Evolutionary conservation across 2,888 invertebrate species (phyloP), one percentile per base, ranked within the genome.

Genomic region (Gortyna flavago): DNA sequence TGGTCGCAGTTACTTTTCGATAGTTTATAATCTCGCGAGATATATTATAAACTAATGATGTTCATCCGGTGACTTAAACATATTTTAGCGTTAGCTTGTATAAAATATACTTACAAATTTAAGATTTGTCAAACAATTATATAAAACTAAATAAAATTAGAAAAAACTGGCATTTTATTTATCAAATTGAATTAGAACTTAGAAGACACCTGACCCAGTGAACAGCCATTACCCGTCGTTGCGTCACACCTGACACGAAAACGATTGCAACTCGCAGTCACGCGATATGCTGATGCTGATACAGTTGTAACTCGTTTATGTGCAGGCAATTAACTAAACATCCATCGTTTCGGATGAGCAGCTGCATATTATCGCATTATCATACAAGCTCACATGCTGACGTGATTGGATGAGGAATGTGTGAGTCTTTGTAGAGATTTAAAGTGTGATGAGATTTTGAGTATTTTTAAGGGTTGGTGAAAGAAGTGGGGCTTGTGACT

Each of bases 191-290:
- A 75, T 80, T 38, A 66, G 48, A 71, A 62, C 57, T 62, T 67
- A 72, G 62, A 59, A 86, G 79, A 59, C 64, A 66, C 41, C 70
- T 85, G 84, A 79, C 86, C 84, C 61, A 84, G 64, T 79, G 77
- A 61, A 25, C 35, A 64, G 29, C 7, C 29, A 41, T 41, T 72
- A 82, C 48, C 54, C n/a, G 8, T 25, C 18, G 4, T 86, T 84
- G 79, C 85, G 51, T 86, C 81, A 86, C 32, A 61, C 32, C 25
- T 83, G 77, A 77, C 74, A 75, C 72, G 57, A 84, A 86, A 86
- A 81, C 48, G 61, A 74, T 77, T 77, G 75, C 72, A 79, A 59
- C 69, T 84, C 54, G 67, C 1, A 62, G 65, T 85, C 85, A 83
- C 80, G 86, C 80, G 65, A 83, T 69, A 64, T 44, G 76, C 67